Conservation (phyloP, 92 coral and sea anemone species). For the Umimayanthus chanpuru region DNA sequence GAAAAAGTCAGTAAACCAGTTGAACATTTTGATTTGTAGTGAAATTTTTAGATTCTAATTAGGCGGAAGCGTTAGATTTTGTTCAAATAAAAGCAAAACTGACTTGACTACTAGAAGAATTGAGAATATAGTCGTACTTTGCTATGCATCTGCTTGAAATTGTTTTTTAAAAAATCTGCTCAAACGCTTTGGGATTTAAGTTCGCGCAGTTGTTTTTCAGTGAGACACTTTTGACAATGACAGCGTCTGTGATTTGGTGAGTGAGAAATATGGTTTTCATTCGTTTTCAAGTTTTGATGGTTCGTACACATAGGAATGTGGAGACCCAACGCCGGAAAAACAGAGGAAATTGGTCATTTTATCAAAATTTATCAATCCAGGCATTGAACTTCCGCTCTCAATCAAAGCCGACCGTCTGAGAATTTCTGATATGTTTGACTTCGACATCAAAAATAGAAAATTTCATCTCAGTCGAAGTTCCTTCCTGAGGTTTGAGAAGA, state of each 20-base stretch:
- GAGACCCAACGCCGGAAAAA: conserved; percentile 15
- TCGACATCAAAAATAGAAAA: background rate
- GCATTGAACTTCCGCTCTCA: conserved; percentile 13
- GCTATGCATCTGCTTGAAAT: too few relatives aligned
- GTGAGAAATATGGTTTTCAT: background rate
- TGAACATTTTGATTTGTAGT: background rate
- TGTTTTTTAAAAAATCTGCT: too few relatives aligned
- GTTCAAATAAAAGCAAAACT: background rate
- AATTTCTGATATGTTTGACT: background rate
- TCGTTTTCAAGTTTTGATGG: background rate
- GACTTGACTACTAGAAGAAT: background rate
- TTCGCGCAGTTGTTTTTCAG: background rate
- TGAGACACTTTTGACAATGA: background rate
- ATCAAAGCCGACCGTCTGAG: conserved; percentile 1
- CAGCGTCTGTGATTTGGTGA: background rate
- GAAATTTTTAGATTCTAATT: background rate
- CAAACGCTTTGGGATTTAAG: too few relatives aligned
- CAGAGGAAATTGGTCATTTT: conserved; percentile 29
- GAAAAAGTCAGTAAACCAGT: too few relatives aligned
- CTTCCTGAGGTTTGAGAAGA: conserved; percentile 25
- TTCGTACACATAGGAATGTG: conserved; percentile 33
- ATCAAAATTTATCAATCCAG: conserved; percentile 31
- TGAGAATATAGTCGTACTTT: too few relatives aligned
- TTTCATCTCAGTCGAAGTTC: background rate
- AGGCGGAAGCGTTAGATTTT: background rate